These are phyloP conservation scores for Acanthosepion pharaonis DNA, from an alignment of 2,888 invertebrate genomes.

Conservation along the genomic window DNA sequence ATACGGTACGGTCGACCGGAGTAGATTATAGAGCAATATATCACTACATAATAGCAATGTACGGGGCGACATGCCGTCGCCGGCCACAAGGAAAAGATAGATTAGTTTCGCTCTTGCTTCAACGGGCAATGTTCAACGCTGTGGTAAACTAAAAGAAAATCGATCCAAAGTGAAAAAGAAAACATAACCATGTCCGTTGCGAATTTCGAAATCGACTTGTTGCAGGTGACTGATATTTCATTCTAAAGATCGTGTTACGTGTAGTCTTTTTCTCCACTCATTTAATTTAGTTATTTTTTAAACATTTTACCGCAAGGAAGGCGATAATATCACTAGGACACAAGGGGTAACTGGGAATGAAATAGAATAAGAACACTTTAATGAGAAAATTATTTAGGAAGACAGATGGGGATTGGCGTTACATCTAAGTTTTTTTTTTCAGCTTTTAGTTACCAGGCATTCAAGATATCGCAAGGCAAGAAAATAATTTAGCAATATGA, in stretches of 20 bases:
- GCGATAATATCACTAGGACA: no score
- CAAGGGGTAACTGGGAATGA: no score
- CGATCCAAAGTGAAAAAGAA: background rate
- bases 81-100: background rate
- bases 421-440: no score
- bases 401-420: no score
- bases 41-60: background rate
- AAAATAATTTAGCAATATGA: no score
- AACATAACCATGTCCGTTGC: background rate
- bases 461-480: no score
- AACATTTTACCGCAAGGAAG: no score
- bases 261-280: background rate
- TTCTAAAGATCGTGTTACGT: background rate
- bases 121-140: background rate
- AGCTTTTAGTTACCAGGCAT: no score
- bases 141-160: background rate
- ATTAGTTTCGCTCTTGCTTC: background rate
- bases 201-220: background rate
- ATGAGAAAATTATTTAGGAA: no score
- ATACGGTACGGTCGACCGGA: constrained; percentile 7
- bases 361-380: no score
- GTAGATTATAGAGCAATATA: background rate
- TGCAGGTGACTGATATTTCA: background rate
- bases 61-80: background rate
- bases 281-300: background rate